Evolutionary conservation across 2,113 vertebrate genomes (phyloP), one percentile per base, ranked within the genome.

Genomic region (Rana temporaria): DNA sequence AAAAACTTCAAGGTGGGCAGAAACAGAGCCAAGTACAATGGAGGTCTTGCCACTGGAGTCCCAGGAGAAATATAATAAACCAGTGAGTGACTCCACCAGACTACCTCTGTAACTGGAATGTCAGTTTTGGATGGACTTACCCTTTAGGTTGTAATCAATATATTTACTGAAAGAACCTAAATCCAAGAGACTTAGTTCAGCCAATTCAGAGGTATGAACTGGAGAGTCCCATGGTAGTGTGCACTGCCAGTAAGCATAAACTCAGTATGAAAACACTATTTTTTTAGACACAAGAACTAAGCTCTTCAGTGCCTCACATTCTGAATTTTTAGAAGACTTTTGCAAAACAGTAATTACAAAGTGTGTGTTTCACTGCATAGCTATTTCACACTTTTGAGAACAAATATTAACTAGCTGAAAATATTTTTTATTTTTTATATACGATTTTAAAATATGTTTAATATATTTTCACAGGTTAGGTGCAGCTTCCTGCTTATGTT

Each of bases 271-370:
- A 86, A 34, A 26, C 70, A 85, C 77, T 84, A 4, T 57, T 85
- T 89, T 87, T 81, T 82, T 72, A 87, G 85, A 84, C 87, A 90
- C 90, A 94, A 92, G 91, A 91, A 92, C 92, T 90, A 91, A 92
- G 88, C 93, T 94, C 91, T 86, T 88, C 85, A 0, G 5, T 48
- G 6, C 42, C 42, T 48, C 42, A 72, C 26, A 24, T 19, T 15
- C 48, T 72, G 26, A 73, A 18, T 26, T n/a, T 73, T 34, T 53
- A 57, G 26, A 73, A 32, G 19, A 30, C 26, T 73, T 53, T 12
- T 19, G 32, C 55, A 73, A 57, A 32, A 32, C 32, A 15, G 26
- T 34, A 55, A 57, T 73, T 19, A 19, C 32, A 59, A 20, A 57
- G 48, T 26, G 20, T 24, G 11, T 73, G 20, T 71, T 71, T 48